Percentiles rank a stretch among this genome's conserved stretches.
Conservation (phyloP, 23 tunicate genomes). For the Trididemnum nubilum region DNA sequence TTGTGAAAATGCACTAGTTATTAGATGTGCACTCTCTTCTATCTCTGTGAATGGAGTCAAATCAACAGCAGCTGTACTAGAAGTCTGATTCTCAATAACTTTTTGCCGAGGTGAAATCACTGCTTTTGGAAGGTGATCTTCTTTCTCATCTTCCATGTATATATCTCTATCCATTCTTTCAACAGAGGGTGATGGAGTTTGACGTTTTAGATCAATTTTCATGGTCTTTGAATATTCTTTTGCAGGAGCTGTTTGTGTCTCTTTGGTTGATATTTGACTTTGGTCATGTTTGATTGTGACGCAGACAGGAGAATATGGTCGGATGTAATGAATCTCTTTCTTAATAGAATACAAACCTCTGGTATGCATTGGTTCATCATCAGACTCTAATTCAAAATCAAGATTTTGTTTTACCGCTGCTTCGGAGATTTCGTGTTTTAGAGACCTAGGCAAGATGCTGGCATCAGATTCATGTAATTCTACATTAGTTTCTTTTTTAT, state of each 20-base stretch:
- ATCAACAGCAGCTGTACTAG: too few species aligned
- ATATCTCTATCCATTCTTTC: background rate
- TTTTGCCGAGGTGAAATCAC: too few species aligned
- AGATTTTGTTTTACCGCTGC: background rate
- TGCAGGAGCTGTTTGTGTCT: background rate
- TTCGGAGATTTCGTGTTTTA: constrained; percentile 1
- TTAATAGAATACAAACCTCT: constrained; percentile 18
- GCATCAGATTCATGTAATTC: background rate
- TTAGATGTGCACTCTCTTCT: too few species aligned
- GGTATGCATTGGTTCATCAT: constrained; percentile 3
- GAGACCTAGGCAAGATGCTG: background rate
- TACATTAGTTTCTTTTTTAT: background rate
- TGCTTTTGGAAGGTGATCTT: too few species aligned
- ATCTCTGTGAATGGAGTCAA: too few species aligned
- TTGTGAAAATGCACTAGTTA: too few species aligned
- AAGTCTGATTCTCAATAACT: too few species aligned
- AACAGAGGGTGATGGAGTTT: constrained; percentile 1
- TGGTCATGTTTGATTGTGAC: constrained; percentile 22
- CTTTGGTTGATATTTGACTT: background rate
- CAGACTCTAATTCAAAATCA: background rate
- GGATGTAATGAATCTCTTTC: background rate
- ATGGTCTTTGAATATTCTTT: constrained; percentile 1
- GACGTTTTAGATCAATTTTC: background rate
- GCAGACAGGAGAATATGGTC: constrained; percentile 11
- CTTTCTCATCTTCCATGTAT: too few species aligned